Evolutionary conservation across 2,797 vertebrate genomes (phyloP), one percentile per base, ranked within the genome.

Genomic region (Heliangelus exortis): DNA sequence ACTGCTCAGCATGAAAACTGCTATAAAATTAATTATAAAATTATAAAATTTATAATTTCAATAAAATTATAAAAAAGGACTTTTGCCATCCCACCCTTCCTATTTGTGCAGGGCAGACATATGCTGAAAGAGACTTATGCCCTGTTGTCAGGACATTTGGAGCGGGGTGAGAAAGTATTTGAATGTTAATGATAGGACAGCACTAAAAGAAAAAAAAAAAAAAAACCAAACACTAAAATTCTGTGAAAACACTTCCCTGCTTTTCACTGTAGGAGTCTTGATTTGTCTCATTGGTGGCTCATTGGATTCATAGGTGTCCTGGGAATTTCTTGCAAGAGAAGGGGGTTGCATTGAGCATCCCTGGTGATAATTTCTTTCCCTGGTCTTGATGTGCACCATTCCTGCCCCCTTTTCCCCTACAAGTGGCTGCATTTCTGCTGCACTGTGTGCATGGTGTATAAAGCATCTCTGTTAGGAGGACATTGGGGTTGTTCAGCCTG

Each of bases 311-410:
- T 54, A 6, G 2, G 23, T 1, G 5, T 66, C 51, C 63, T 21
- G 16, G 23, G 18, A 91, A 19, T n/a, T 39, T 54, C 43, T n/a
- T 69, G 23, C 2, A 1, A 15, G 31, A 65, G 28, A 57, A 72
- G 28, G 19, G 54, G 45, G 50, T 81, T n/a, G 36, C 61, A 18
- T 13, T 0, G 1, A 72, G 22, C 26, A 16, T 4, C 7, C n/a
- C 45, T 31, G 15, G 33, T n/a, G 29, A 66, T 87, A 65, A 73
- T 36, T 1, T 53, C 51, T 15, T 25, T 78, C 59, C 68, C 15
- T 7, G 2, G 2, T 53, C 21, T 39, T 9, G 26, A 33, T 1
- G 3, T 7, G 29, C 13, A 2, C 22, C 10, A 0, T 67, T n/a
- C 19, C 50, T 19, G 34, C 13, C 59, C 62, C 25, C 62, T 72